Evolutionary conservation across 2,888 invertebrate species (phyloP), one percentile per base, ranked within the genome.

Genomic region (Macrophya annulata): DNA sequence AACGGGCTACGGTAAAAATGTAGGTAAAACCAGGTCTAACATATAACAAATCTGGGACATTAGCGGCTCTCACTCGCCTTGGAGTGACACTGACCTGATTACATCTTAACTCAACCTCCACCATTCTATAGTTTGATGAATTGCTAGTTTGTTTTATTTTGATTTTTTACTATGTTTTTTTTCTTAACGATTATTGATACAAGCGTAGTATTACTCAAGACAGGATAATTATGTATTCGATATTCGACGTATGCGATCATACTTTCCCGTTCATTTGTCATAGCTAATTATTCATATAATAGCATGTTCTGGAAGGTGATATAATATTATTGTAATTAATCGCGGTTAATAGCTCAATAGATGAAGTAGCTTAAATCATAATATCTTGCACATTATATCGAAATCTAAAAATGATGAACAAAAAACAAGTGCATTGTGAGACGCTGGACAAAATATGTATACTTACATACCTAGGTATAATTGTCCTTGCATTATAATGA

Each of bases 71-170:
- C 87, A 88, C 87, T 89, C 88, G 89, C 90, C 90, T 90, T 90
- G 87, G 87, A 55, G 79, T 87, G 90, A 90, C 92, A 92, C 89
- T 92, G 92, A 92, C 92, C 92, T 86, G 89, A 91, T 91, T 92
- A 89, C 91, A 90, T 90, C 88, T 87, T 85, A 90, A 90, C 91
- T 89, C 87, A 88, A 86, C 87, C 88, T 89, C 87, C 87, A 86
- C 51, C 82, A 68, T 85, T 85, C 87, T 87, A 25, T 68, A 21
- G 68, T 68, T 68, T 31, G 65, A 83, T 83, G 83, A 83, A 83
- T 83, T 68, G 68, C 86, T 88, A 87, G 87, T 79, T 87, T 85
- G 87, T 81, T 68, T 85, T 31, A 48, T 84, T 62, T 40, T 87
- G 65, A 65, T 79, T 6, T 65, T 43, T 25, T 25, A 40, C 37